Conservation (phyloP, 1,140 invertebrate species). For the Elysia chlorotica region DNA sequence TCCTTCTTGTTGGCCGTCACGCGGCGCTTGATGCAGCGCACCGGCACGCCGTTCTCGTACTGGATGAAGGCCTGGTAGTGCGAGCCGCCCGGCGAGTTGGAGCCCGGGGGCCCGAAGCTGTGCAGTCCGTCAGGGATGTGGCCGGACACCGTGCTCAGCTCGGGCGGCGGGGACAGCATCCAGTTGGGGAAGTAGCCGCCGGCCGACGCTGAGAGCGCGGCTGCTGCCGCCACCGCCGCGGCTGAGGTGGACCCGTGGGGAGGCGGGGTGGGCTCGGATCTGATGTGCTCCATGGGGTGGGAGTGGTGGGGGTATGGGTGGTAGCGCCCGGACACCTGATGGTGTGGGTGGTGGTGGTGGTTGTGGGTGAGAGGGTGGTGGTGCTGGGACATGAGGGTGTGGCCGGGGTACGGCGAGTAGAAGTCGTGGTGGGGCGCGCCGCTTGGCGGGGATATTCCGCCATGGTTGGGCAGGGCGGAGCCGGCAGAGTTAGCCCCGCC, state of each 20-base stretch:
- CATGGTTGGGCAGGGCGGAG: too few species aligned
- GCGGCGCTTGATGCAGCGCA: constrained; percentile 48
- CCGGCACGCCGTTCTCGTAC: constrained; percentile 38
- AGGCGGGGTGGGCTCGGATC: too few species aligned
- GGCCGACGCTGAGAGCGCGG: neutral
- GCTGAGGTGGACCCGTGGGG: constrained; percentile 22
- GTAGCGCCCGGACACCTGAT: too few species aligned
- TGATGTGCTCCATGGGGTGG: too few species aligned
- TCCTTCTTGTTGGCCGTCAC: constrained; percentile 86
- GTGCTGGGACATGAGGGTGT: too few species aligned
- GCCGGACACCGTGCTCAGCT: constrained; percentile 9
- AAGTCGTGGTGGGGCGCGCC: constrained; percentile 25
- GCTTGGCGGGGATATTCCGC: neutral
- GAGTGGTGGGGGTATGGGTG: too few species aligned
- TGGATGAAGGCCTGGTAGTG: constrained; percentile 36
- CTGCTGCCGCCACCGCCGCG: constrained; percentile 21
- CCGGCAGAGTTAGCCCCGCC: too few species aligned
- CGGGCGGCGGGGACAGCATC: constrained; percentile 26
- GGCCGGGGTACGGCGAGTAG: constrained; percentile 17
- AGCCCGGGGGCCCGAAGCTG: constrained; percentile 19
- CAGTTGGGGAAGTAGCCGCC: constrained; percentile 35
- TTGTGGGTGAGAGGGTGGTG: too few species aligned
- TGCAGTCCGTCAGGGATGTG: constrained; percentile 20
- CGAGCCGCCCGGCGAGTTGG: constrained; percentile 22
- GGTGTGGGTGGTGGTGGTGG: too few species aligned